Evolutionary conservation across 35 echinoderm and acorn worm species (phyloP).

Genomic region (Lytechinus variegatus): DNA sequence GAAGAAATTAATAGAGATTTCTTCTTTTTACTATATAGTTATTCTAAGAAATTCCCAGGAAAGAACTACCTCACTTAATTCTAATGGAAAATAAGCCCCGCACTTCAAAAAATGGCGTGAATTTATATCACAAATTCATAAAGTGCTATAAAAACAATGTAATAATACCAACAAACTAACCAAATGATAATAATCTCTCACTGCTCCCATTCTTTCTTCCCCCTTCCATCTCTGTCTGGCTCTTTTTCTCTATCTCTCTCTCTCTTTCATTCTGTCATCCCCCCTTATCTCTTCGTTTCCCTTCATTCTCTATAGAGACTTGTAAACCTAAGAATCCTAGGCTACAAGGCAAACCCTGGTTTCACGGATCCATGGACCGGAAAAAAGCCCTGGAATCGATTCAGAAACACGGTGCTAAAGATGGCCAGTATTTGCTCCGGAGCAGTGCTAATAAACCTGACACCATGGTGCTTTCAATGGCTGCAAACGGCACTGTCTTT

Average conservation of each 20-base stretch:
- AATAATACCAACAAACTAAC: no score
- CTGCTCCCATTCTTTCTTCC: no score
- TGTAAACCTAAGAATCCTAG: conserved; percentile 52
- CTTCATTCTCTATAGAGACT: conserved; percentile 59
- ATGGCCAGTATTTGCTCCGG: conserved; percentile 83
- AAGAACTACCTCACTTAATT: no score
- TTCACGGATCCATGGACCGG: conserved; percentile 81
- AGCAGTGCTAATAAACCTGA: conserved; percentile 87
- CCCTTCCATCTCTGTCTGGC: no score
- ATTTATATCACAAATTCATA: no score
- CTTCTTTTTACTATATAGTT: no score
- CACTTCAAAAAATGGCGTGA: no score
- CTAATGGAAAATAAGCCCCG: no score
- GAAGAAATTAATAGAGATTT: no score
- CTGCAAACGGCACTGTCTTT: conserved; percentile 71
- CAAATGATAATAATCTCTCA: no score
- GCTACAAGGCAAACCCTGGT: conserved; percentile 60
- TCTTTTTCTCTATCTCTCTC: background rate
- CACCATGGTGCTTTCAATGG: conserved; percentile 92
- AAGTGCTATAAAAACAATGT: no score
- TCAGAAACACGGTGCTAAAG: conserved; percentile 60
- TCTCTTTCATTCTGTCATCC: background rate
- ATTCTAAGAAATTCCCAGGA: no score
- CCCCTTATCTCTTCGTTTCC: background rate
- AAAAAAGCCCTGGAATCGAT: conserved; percentile 81